Evolutionary conservation across 2,797 vertebrate genomes (phyloP), one percentile per base, ranked within the genome.

Genomic region (Acipenser oxyrinchus): DNA sequence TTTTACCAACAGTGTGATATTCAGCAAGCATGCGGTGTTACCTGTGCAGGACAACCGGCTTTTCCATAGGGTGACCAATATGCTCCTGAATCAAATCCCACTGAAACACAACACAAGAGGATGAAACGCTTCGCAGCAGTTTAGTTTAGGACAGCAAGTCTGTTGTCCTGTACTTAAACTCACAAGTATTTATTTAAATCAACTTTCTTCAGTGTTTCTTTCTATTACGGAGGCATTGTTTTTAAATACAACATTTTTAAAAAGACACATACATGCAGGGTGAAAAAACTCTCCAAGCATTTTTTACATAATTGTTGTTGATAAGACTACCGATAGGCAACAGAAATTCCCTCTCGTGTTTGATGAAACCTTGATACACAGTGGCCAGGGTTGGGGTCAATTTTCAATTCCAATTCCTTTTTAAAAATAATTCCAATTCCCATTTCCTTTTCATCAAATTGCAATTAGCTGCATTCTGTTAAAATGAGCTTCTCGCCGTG

Each of bases 1-100:
- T 5, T 37, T 37, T 37, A 4, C 37, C 37, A 5, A 37, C 37
- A 37, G 37, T 37, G 37, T 37, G 37, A 37, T 37, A 37, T 37
- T 37, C 37, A 37, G 4, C 37, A 37, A 37, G 37, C 23, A 0
- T 37, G 23, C 4, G 5, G 37, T 37, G 37, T 37, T 37, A 97
- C 97, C 97, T 95, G 86, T 98, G 96, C 66, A 99, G 92, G 73
- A 99, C 94, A 48, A 99, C 97, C 13, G 97, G 97, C 72, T 99
- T 98, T 73, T 99, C 97, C 89, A 97, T 89, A 3, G 97, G 95
- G 69, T 97, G 96, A 66, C 94, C 95, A 68, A 99, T 82, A 64
- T 97, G 87, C 68, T 98, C 96, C 82, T 98, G 97, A 83, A 99
- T 93, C 79, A 86, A 95, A 87, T 98, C 97, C 96, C 97, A 99